A percentile compares a stretch with the other conserved stretches of the same genome.
Conservation (phyloP, 2,113 vertebrate genomes). For the Elephas maximus region DNA sequence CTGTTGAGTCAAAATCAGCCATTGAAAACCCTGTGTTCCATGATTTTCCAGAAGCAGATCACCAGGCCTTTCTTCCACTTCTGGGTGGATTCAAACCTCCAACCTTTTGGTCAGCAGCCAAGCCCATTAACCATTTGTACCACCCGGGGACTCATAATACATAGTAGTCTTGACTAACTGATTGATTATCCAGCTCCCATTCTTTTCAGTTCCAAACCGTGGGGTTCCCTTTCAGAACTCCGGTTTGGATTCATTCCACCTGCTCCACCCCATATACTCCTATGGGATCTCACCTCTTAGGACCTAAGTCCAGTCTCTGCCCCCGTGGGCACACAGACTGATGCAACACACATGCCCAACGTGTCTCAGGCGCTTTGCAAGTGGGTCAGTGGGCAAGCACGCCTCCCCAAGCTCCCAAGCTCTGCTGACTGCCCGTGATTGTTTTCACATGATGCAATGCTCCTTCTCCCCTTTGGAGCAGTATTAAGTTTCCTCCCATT, state of each 20-base stretch:
- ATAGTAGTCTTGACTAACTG: not conserved
- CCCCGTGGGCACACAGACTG: not conserved
- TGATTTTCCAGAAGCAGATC: too few species aligned
- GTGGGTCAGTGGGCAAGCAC: not conserved
- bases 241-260: not conserved
- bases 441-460: conserved; percentile 87
- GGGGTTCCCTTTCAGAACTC: not conserved
- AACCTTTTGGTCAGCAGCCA: too few species aligned
- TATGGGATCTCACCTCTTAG: not conserved
- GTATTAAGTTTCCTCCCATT: conserved; percentile 87
- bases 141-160: not conserved
- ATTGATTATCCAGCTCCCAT: not conserved
- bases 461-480: conserved; percentile 81
- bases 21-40: too few species aligned
- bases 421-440: conserved; percentile 83
- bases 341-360: not conserved
- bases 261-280: not conserved
- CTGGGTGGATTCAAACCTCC: too few species aligned
- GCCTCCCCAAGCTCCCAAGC: conserved; percentile 75
- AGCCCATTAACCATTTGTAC: too few species aligned
- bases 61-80: too few species aligned
- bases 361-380: not conserved
- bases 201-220: not conserved
- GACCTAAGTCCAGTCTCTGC: not conserved
- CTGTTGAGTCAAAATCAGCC: too few species aligned